Percentiles rank a stretch among this genome's conserved stretches.
These are phyloP conservation scores for Troides helena DNA, from an alignment of 2,888 invertebrate species.

Conservation along the genomic window DNA sequence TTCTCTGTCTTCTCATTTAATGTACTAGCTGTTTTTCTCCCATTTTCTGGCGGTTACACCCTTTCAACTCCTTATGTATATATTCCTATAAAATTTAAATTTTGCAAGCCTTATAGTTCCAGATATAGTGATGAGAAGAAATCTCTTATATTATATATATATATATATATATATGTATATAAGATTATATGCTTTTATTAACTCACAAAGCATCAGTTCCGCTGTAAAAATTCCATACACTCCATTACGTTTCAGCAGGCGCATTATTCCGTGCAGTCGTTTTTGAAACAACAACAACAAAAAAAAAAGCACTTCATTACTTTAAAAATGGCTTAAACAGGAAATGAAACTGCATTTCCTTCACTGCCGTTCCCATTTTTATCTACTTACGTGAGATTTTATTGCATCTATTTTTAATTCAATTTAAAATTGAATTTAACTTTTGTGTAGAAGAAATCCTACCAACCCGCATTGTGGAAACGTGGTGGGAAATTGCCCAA, in stretches of 20 bases:
- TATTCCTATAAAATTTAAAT: no score
- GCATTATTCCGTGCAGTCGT: not conserved
- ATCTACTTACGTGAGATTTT: not conserved
- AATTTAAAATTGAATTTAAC: not conserved
- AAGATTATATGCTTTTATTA: not conserved
- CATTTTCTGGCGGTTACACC: no score
- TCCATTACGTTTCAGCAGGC: not conserved
- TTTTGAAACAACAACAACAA: constrained; percentile 4
- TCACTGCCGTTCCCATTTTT: not conserved
- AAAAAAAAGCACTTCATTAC: constrained; percentile 14
- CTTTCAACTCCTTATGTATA: no score
- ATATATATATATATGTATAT: no score
- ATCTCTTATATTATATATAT: no score
- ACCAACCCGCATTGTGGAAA: no score
- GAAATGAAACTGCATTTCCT: constrained; percentile 3
- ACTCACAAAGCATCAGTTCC: not conserved
- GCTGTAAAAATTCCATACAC: not conserved
- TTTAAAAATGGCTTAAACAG: constrained; percentile 1
- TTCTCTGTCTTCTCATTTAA: no score
- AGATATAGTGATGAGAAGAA: no score
- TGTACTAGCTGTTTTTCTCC: no score
- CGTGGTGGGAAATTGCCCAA: no score
- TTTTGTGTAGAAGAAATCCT: not conserved
- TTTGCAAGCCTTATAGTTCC: no score
- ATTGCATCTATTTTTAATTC: not conserved